Base-by-base conservation (phyloP, 2,113 vertebrate genomes). In the Leptosomus discolor region DNA sequence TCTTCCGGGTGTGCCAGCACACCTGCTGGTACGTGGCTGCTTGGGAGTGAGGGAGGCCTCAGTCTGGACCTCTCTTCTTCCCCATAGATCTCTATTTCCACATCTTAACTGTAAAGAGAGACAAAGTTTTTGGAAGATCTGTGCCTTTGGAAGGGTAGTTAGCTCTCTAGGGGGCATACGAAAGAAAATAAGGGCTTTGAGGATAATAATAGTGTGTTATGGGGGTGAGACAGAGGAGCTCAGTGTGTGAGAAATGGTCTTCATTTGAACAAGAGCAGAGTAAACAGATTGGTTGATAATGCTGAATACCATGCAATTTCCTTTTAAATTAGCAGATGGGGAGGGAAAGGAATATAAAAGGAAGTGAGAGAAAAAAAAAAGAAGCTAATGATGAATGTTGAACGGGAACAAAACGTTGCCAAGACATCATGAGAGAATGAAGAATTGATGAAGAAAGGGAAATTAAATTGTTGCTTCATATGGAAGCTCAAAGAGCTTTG, bases 301-400 rank as follows among this genome's bases (percentile, higher is more conserved):
- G 83, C 88, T 87, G 86, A 95, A 95, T 97, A 91, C 87, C 54
- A 36, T 76, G 87, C 95, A 95, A 91, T 95, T 96, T 95, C 94
- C 96, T 97, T 96, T 97, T 61, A 95, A 97, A 97, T 97, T 96
- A 97, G 91, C 94, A 96, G 95, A 97, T 95, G 91, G 87, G 82
- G 84, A 97, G 91, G 89, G 95, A 96, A 91, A 94, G 92, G 89
- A 94, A 88, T 95, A 92, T 87, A 96, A 96, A 97, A 95, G 94
- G 70, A 95, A 95, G 90, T 70, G 71, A 82, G 46, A 82, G 64
- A 30, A 81, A 85, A 73, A 85, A 91, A 78, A 85, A 96, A 85
- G 95, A 95, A 92, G 58, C 63, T 97, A 76, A 91, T 95, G 97
- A 94, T 94, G 95, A 95, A 91, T 88, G 95, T 85, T 71, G 86